Conservation (phyloP, 2,888 invertebrate species). For the Pterostichus madidus region DNA sequence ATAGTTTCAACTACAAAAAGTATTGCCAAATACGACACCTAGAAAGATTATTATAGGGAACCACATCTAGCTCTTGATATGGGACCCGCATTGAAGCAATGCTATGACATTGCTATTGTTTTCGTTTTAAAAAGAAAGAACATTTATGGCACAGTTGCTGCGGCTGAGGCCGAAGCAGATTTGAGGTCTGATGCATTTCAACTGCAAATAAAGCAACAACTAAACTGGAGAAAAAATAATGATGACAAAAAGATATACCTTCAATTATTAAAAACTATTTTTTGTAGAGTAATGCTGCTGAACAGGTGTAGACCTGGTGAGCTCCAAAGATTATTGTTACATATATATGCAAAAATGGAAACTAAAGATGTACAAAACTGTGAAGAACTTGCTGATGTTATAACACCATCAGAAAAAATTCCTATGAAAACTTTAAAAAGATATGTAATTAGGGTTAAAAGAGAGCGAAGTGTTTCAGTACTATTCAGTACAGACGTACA, state of each 20-base stretch:
- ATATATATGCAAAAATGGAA: constrained; percentile 63
- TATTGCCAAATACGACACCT: constrained; percentile 55
- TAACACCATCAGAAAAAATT: constrained; percentile 69
- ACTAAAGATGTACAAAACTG: constrained; percentile 59
- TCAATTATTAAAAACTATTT: too few relatives aligned
- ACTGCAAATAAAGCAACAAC: constrained; percentile 3
- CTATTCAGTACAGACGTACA: too few relatives aligned
- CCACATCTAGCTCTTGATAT: constrained; percentile 57
- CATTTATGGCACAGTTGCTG: constrained; percentile 39
- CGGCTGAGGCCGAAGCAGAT: constrained; percentile 67
- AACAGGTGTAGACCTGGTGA: too few relatives aligned
- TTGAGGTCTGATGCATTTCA: constrained; percentile 66
- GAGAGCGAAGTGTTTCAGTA: too few relatives aligned
- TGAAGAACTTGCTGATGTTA: constrained; percentile 69
- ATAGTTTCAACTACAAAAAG: constrained; percentile 48
- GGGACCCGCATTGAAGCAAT: constrained; percentile 60
- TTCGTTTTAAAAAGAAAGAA: constrained; percentile 63
- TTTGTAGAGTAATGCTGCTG: too few relatives aligned
- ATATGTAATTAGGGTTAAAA: constrained; percentile 70
- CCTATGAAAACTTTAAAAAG: constrained; percentile 70
- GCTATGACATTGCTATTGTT: constrained; percentile 59
- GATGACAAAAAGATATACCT: constrained; percentile 56
- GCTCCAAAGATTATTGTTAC: too few relatives aligned
- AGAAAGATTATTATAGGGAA: constrained; percentile 54
- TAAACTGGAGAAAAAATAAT: constrained; percentile 57